Evolutionary conservation across 2,797 vertebrate genomes (phyloP), one percentile per base, ranked within the genome.

Genomic region (Peromyscus attwateri): DNA sequence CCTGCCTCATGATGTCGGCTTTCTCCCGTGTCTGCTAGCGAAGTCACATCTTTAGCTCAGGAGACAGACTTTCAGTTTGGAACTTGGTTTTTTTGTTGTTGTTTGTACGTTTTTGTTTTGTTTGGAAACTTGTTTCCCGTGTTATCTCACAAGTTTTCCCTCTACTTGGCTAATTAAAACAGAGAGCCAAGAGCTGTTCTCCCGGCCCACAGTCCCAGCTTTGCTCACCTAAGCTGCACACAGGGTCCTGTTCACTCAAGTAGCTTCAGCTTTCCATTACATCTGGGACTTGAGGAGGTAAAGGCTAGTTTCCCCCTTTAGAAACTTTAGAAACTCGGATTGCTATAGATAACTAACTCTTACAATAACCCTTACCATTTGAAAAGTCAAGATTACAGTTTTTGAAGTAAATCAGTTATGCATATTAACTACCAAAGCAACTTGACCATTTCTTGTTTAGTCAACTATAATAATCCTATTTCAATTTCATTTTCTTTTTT

Each of bases 401-500:
- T 90, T 94, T 70, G 3, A 97, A 96, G n/a, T 87, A 73, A 95
- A 87, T 90, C 49, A 64, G 0, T 49, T 71, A 25, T 52, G 0
- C 70, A 13, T 80, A 34, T 89, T 93, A 91, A 57, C 3, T 75
- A 12, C 64, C 13, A 71, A 82, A 40, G 34, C 17, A 46, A 13
- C 71, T 64, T 12, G 66, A 4, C 23, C 7, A 46, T 92, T 81
- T 89, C 68, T 94, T 96, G 2, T 79, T 90, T 21, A 8, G n/a
- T 80, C 46, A 14, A 73, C 79, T 91, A 17, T 94, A 96, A 91
- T 97, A 97, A 97, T 46, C 34, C 8, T 90, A 68, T 95, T 93
- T 91, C 85, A 89, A 95, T 89, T 95, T 97, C 83, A 96, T 89
- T 97, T 92, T 96, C 87, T 89, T 80, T 95, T 88, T 97, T 80